A percentile compares a stretch with the other conserved stretches of the same genome.
Evolutionary conservation across 1,140 invertebrate species (phyloP).

Genomic region (Micrasema minimum): DNA sequence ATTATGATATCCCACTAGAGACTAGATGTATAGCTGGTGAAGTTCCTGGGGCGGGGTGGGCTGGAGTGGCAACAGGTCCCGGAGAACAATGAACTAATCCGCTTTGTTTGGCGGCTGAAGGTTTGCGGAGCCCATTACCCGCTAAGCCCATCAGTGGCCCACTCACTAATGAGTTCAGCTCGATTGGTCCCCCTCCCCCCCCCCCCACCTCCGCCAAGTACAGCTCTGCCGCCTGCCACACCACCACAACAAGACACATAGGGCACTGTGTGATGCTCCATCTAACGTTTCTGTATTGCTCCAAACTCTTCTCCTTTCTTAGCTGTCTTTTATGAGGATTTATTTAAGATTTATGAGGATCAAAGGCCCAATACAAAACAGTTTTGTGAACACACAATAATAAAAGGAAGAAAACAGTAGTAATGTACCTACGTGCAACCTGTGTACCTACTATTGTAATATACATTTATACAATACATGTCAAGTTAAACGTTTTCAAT

Average conservation of each 20-base stretch:
- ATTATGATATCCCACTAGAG: not conserved
- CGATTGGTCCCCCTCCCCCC: not conserved
- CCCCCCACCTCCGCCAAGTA: not conserved
- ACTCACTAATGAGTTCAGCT: conserved; percentile 18
- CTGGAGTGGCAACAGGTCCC: conserved; percentile 35
- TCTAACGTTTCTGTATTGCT: not conserved
- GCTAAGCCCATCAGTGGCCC: conserved; percentile 12
- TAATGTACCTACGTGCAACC: no score
- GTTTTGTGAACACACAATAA: no score
- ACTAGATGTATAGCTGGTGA: not conserved
- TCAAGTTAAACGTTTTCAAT: no score
- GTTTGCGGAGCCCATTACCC: conserved; percentile 16
- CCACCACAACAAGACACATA: not conserved
- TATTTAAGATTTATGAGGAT: not conserved
- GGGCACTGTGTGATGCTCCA: not conserved
- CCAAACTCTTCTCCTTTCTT: no score
- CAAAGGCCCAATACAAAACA: no score
- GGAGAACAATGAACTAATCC: conserved; percentile 47
- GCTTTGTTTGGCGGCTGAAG: conserved; percentile 26
- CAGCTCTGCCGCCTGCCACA: not conserved
- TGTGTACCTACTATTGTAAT: no score
- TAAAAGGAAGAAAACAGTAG: no score
- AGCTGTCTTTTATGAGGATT: not conserved
- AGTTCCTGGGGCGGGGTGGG: not conserved
- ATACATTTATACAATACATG: no score